Conservation (phyloP, 1,140 invertebrate species). For the Halictus rubicundus region DNA sequence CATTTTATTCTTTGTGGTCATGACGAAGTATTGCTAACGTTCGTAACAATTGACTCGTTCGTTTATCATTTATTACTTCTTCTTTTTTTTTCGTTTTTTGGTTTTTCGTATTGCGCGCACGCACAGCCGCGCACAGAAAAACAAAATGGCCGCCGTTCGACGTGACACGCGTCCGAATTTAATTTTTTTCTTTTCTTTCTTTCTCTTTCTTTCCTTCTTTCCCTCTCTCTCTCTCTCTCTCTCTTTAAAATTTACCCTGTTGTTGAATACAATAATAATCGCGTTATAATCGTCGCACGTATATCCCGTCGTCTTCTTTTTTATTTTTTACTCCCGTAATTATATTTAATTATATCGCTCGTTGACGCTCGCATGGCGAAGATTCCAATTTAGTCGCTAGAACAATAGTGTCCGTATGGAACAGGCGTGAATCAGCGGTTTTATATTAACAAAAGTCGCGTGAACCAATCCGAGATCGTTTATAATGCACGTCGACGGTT, state of each 20-base stretch:
- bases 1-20: slow-evolving; percentile 53
- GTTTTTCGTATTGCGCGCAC: slow-evolving; percentile 31
- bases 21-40: slow-evolving; percentile 74
- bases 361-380: slow-evolving; percentile 55
- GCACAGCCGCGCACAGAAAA: slow-evolving; percentile 56
- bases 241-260: slow-evolving; percentile 75
- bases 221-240: no score
- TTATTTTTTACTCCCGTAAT: slow-evolving; percentile 26
- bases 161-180: slow-evolving; percentile 67
- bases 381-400: slow-evolving; percentile 62
- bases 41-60: slow-evolving; percentile 75
- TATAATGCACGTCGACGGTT: slow-evolving; percentile 28
- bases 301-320: slow-evolving; percentile 58
- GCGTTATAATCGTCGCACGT: slow-evolving; percentile 63
- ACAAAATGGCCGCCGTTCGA: slow-evolving; percentile 75
- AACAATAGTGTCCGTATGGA: slow-evolving; percentile 54
- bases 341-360: slow-evolving; percentile 58
- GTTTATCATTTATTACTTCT: slow-evolving; percentile 39
- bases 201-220: neutral
- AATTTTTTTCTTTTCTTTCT: slow-evolving; percentile 7
- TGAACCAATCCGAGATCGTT: slow-evolving; percentile 38
- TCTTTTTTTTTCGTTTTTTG: slow-evolving; percentile 3
- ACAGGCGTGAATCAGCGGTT: slow-evolving; percentile 36
- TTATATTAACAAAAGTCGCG: slow-evolving; percentile 29
- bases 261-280: slow-evolving; percentile 77